Percentiles rank a stretch among this genome's conserved stretches.
Conservation (phyloP, 2,113 vertebrate species). For the human region DNA sequence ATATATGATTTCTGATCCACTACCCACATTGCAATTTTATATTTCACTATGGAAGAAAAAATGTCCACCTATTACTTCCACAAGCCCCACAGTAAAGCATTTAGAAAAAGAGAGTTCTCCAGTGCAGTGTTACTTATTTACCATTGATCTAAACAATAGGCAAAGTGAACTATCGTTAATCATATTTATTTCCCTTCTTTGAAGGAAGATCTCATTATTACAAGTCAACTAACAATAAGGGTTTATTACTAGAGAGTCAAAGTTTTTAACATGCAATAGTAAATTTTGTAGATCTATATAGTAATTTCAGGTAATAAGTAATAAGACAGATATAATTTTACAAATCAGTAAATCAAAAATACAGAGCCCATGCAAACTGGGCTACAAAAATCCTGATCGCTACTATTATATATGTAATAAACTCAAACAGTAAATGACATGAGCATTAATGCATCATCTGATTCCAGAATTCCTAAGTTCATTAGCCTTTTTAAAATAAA, state of each 20-base stretch:
- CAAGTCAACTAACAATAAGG: background rate
- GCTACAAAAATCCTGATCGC: background rate
- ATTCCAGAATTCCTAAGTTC: background rate
- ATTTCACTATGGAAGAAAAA: background rate
- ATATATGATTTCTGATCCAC: background rate
- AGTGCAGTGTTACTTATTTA: background rate
- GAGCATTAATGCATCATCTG: background rate
- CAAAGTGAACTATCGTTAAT: background rate
- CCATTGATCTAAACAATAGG: background rate
- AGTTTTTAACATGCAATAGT: background rate
- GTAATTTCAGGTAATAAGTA: background rate
- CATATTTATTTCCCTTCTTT: background rate
- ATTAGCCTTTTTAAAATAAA: background rate
- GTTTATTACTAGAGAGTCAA: background rate
- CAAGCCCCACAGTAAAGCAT: background rate
- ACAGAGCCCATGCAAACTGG: background rate
- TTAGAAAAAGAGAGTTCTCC: background rate
- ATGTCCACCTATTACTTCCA: fast-evolving
- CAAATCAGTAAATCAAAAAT: background rate
- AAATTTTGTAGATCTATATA: background rate
- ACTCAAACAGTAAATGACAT: background rate
- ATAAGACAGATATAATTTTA: background rate
- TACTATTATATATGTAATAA: background rate
- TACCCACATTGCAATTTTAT: background rate
- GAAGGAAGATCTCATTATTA: background rate